Evolutionary conservation across 2,113 vertebrate genomes (phyloP).

Genomic region (Gadus chalcogrammus): DNA sequence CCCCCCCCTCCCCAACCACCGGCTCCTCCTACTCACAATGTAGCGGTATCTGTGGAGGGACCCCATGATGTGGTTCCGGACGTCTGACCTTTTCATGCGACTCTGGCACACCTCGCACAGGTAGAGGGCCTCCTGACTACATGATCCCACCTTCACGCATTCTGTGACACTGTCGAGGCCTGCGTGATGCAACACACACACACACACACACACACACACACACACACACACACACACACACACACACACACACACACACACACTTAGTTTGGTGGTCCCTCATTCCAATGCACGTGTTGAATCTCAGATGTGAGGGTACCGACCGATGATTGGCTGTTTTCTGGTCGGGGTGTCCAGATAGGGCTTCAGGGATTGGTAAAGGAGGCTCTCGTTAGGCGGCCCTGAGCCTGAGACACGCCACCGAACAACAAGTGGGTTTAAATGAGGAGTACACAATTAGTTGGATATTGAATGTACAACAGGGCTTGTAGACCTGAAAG

Average conservation of each 20-base stretch:
- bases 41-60: constrained; percentile 68
- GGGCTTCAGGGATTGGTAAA: constrained; percentile 52
- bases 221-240: too few species aligned
- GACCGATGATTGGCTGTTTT: constrained; percentile 68
- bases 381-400: constrained; percentile 33
- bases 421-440: neutral
- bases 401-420: constrained; percentile 21
- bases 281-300: neutral
- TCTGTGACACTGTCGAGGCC: constrained; percentile 60
- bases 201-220: too few species aligned
- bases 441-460: too few species aligned
- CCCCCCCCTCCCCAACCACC: too few species aligned
- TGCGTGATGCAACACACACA: constrained; percentile 35
- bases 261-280: neutral
- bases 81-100: constrained; percentile 53
- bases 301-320: constrained; percentile 8
- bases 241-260: neutral
- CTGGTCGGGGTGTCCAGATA: constrained; percentile 59
- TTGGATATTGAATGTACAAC: too few species aligned
- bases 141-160: constrained; percentile 43
- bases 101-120: constrained; percentile 61
- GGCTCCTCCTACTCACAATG: constrained; percentile 50
- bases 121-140: constrained; percentile 37
- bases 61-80: constrained; percentile 67
- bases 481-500: too few species aligned